Evolutionary conservation across 2,797 vertebrate species (phyloP), one percentile per base, ranked within the genome.

Genomic region (Gephyroberyx darwinii): DNA sequence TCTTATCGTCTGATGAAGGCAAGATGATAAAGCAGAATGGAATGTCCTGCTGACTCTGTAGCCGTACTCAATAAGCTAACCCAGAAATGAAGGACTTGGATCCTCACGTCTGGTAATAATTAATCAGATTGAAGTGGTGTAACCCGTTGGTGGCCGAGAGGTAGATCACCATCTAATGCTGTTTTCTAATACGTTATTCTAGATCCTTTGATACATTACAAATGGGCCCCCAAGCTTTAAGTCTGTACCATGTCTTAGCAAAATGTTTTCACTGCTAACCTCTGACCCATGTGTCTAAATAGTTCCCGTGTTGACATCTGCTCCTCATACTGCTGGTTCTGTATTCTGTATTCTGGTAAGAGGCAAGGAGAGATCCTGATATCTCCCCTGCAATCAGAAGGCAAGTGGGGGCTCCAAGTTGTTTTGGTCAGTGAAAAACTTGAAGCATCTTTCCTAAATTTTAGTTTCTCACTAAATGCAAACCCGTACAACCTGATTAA

Each of bases 71-170:
- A 20, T 61, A 41, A 19, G 13, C 52, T 74, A 35, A 22, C 1
- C 0, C 51, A 26, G 8, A 22, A 53, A 57, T 35, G 43, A 73
- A 53, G 67, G 0, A 9, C 12, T 59, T 67, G n/a, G 22, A 5
- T 5, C 47, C 33, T 65, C 63, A 77, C 76, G 82, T 80, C 80
- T 85, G 80, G 33, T 1, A 8, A 41, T 33, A 33, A 47, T 74
- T 70, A 37, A 16, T 54, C 19, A 26, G 74, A 47, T 22, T 60
- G 64, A 71, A 47, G 53, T 76, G 43, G 2, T 2, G 22, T 59
- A 71, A 71, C 14, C 39, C 37, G 2, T 22, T 47, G 3, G 9
- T 41, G 50, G 70, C 48, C 26, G 0, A 31, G 7, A 54, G 4
- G 6, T 9, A 4, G 53, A 33, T 8, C 57, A 33, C 33, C 4